These are phyloP conservation scores for Xanthorhoe designata DNA, from an alignment of 2,888 invertebrate genomes.

Conservation along the genomic window DNA sequence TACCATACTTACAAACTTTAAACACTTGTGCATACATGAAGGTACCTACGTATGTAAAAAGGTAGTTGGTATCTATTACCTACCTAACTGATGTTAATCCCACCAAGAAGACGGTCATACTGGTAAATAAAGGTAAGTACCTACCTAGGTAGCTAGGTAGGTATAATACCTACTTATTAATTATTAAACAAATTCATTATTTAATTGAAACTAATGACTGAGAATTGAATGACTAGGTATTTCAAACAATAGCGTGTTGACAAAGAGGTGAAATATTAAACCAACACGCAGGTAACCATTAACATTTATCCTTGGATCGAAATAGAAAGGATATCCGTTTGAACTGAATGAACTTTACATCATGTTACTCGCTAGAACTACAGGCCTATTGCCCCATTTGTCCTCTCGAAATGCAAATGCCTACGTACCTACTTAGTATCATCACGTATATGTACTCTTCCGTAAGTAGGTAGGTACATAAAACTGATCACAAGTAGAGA, in stretches of 20 bases:
- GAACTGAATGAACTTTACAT: conserved; percentile 61
- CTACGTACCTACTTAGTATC: neutral
- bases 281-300: conserved; percentile 63
- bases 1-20: too few relatives aligned
- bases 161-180: neutral
- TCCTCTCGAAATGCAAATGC: conserved; percentile 4
- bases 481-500: neutral
- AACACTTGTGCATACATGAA: too few relatives aligned
- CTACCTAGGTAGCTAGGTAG: neutral
- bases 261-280: conserved; percentile 67
- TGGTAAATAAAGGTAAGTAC: neutral
- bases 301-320: conserved; percentile 78
- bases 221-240: conserved; percentile 31
- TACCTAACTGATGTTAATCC: too few relatives aligned
- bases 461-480: neutral
- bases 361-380: conserved; percentile 20
- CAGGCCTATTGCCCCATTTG: conserved; percentile 20
- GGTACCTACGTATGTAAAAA: too few relatives aligned
- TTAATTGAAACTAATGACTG: conserved; percentile 12
- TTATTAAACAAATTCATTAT: neutral
- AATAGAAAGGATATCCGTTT: conserved; percentile 83
- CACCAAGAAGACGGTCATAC: too few relatives aligned
- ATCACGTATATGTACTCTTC: too few relatives aligned
- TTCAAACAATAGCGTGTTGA: conserved; percentile 52
- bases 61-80: too few relatives aligned